Percentiles rank a stretch among this genome's conserved stretches.
Conservation (phyloP, 1,140 invertebrate species). For the Drosophila nigrodunni region DNA sequence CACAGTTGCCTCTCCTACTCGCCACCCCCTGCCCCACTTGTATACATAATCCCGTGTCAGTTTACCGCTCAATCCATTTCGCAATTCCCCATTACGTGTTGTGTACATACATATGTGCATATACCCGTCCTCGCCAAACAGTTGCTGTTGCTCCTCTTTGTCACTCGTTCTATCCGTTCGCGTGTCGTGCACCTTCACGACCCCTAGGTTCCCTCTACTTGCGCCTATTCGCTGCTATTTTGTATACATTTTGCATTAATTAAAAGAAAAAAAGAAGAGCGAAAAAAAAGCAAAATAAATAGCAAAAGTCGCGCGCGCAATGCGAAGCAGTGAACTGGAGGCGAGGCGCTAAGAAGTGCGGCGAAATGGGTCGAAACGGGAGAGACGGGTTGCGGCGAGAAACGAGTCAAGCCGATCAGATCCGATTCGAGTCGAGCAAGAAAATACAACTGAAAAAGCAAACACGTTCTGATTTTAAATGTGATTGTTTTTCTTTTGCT, state of each 20-base stretch:
- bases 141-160: conserved; percentile 52
- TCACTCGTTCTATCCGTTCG: conserved; percentile 38
- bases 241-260: conserved; percentile 84
- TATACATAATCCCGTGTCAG: conserved; percentile 38
- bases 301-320: conserved; percentile 64
- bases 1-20: not conserved
- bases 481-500: conserved; percentile 66
- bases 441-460: conserved; percentile 64
- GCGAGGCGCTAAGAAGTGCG: not conserved
- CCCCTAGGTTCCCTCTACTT: conserved; percentile 44
- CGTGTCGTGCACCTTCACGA: conserved; percentile 37
- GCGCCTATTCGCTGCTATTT: conserved; percentile 72
- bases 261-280: conserved; percentile 76
- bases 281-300: conserved; percentile 60
- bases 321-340: conserved; percentile 1
- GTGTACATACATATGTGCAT: not conserved
- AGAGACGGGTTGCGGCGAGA: conserved; percentile 14
- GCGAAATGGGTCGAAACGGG: not conserved
- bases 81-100: conserved; percentile 51
- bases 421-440: conserved; percentile 23
- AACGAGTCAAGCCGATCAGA: conserved; percentile 7
- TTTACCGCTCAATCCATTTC: conserved; percentile 59
- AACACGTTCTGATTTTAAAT: conserved; percentile 78
- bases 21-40: not conserved
- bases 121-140: conserved; percentile 38